Conservation (phyloP, 1,140 invertebrate species). For the Tribolium castaneum region DNA sequence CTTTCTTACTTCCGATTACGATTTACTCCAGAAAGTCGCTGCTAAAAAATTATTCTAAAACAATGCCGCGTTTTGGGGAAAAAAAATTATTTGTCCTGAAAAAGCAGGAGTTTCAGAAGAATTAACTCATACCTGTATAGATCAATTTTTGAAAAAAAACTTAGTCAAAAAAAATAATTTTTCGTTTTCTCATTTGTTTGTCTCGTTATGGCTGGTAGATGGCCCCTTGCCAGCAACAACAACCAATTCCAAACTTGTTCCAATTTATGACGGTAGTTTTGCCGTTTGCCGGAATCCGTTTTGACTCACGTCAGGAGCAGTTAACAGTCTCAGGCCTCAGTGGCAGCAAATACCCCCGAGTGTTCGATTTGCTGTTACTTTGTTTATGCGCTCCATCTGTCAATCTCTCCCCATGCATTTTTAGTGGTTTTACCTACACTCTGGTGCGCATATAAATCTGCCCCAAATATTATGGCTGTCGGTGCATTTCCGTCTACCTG, state of each 20-base stretch:
- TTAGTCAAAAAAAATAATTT: too few species aligned
- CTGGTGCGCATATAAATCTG: background rate
- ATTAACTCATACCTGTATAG: too few species aligned
- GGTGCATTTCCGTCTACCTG: constrained; percentile 8
- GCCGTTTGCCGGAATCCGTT: background rate
- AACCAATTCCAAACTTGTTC: too few species aligned
- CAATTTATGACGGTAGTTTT: too few species aligned
- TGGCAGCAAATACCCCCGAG: background rate
- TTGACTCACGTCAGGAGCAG: background rate
- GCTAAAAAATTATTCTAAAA: too few species aligned
- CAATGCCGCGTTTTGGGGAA: too few species aligned
- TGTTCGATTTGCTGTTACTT: background rate
- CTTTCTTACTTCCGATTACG: background rate
- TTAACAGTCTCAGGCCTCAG: background rate
- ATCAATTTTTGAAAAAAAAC: too few species aligned
- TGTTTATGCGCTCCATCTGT: background rate
- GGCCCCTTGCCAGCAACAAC: too few species aligned
- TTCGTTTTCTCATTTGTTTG: too few species aligned
- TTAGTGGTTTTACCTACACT: background rate
- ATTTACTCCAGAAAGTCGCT: background rate
- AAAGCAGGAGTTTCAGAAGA: too few species aligned
- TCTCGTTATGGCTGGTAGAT: too few species aligned
- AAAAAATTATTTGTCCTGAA: too few species aligned
- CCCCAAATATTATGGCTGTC: background rate
- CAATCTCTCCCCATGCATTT: constrained; percentile 14